Evolutionary conservation across 2,888 invertebrate species (phyloP), one percentile per base, ranked within the genome.

Genomic region (Ectropis crepuscularia): DNA sequence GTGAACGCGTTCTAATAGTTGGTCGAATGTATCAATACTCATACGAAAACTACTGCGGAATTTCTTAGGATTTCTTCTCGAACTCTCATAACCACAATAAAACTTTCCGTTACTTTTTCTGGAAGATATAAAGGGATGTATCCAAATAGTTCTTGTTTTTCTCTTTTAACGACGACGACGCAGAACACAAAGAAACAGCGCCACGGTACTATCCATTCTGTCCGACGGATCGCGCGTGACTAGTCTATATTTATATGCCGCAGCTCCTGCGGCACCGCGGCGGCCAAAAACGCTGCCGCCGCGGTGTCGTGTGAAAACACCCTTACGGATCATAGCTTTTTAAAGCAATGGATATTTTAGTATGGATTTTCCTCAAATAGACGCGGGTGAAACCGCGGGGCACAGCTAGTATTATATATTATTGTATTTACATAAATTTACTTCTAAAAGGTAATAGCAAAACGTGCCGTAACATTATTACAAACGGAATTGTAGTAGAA

Each of bases 41-140:
- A 62, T 57, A 57, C 62, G 62, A 37, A 57, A 62, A 57, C 57
- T 28, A 62, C 37, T 62, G 12, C 41, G 41, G 41, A 41, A 41
- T 41, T 41, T 41, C 41, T 41, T 57, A 62, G 57, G 62, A 62
- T 62, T 57, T 57, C 57, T 62, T 62, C 57, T 62, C 57, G 53
- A 62, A 11, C 53, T 57, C 62, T 62, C 63, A 63, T 49, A 63
- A 58, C 53, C 63, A 63, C 63, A 63, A 58, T 61, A 57, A 63
- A 63, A 63, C 53, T 63, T 63, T 63, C 63, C 63, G 53, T 63
- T 63, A 53, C 53, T 53, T 61, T 48, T 61, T 36, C 48, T 61
- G 47, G 49, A 54, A 61, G 61, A 53, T 53, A 61, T 48, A 61
- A 61, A 61, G 41, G 53, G 53, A 61, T 61, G 38, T 41, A 54